Conservation (phyloP, 2,888 invertebrate genomes). For the Lasioglossum morio region DNA sequence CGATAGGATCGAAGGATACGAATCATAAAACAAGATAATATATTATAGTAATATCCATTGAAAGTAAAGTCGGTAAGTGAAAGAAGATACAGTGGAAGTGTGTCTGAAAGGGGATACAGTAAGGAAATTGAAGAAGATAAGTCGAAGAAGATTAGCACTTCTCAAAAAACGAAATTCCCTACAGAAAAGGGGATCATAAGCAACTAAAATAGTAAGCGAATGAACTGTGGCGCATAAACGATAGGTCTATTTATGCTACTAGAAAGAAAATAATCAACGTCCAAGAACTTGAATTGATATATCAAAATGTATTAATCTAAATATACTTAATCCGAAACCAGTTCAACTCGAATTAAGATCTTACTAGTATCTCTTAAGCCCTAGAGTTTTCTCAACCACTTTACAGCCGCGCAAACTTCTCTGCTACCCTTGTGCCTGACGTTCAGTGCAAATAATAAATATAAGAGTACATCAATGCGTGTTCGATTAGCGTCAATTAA, state of each 20-base stretch:
- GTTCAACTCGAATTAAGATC: not conserved
- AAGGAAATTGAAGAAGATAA: not conserved
- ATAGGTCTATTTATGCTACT: not conserved
- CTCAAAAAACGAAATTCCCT: no score
- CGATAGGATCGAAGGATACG: not conserved
- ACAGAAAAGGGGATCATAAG: not conserved
- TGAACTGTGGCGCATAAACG: not conserved
- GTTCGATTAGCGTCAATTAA: constrained; percentile 29
- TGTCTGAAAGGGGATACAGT: not conserved
- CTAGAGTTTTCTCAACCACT: not conserved
- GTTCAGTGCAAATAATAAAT: not conserved
- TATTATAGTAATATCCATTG: not conserved
- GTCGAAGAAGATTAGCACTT: not conserved
- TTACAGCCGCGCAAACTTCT: not conserved
- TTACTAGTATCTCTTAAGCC: not conserved
- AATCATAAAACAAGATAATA: not conserved
- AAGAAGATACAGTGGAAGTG: not conserved
- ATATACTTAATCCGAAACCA: not conserved
- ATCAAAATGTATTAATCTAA: not conserved
- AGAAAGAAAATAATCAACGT: not conserved
- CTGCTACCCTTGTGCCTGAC: not conserved
- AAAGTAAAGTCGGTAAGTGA: not conserved
- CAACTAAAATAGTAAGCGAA: not conserved
- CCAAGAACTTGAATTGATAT: not conserved
- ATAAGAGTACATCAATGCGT: not conserved